A percentile compares a stretch with the other conserved stretches of the same genome.
phyloP scores from a whole-genome alignment of 2,113 vertebrate species.

The Helogale parvula region DNA sequence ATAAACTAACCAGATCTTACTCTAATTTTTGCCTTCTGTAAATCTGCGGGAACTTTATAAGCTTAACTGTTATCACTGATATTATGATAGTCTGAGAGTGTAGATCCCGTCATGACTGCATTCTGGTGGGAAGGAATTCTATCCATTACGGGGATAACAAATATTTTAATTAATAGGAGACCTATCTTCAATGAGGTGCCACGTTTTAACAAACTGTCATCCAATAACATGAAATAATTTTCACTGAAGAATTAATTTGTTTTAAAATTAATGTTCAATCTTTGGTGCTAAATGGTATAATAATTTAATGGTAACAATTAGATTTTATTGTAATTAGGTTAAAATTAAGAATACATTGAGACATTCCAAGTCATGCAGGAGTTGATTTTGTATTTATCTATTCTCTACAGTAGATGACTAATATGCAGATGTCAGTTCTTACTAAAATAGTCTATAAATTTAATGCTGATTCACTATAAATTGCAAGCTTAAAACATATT shows the following conservation, averaged over 20 bases:
- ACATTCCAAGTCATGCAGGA: conserved; percentile 59
- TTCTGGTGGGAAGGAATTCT: conserved; percentile 48
- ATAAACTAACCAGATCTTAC: conserved; percentile 50
- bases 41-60: neutral
- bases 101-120: neutral
- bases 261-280: conserved; percentile 82
- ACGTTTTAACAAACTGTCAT: conserved; percentile 82
- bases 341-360: conserved; percentile 73
- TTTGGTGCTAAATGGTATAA: conserved; percentile 75
- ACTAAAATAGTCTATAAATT: conserved; percentile 28
- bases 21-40: conserved; percentile 48
- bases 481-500: neutral
- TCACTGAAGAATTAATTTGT: conserved; percentile 81
- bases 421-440: conserved; percentile 22
- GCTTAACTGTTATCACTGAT: neutral
- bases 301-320: conserved; percentile 83
- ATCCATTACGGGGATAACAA: conserved; percentile 72
- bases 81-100: neutral
- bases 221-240: conserved; percentile 80
- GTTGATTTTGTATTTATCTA: conserved; percentile 50
- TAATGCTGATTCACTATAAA: neutral
- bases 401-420: conserved; percentile 10
- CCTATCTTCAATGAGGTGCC: conserved; percentile 75
- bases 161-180: conserved; percentile 80
- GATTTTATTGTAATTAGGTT: conserved; percentile 82